Conservation (phyloP, 2,113 vertebrate species). For the Dolichallabes microphthalmus region DNA sequence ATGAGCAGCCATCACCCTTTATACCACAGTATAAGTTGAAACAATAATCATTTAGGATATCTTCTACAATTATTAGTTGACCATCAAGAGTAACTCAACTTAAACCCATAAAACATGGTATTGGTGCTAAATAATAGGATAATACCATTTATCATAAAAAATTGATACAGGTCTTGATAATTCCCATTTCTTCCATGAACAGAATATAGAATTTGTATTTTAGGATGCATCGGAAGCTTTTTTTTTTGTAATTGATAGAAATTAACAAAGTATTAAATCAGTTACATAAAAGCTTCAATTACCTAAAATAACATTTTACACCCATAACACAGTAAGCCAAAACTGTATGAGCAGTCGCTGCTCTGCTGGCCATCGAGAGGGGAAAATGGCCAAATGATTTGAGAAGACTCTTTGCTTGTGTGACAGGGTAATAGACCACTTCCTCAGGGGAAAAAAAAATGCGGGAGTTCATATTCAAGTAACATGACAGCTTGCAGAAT, state of each 20-base stretch:
- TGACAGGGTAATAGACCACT: constrained; percentile 14
- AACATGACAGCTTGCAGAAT: not conserved
- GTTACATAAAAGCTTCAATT: not conserved
- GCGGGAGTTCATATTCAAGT: not conserved
- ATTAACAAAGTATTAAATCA: not conserved
- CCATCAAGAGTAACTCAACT: too few species aligned
- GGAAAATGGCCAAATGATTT: constrained; percentile 7
- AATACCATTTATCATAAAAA: too few species aligned
- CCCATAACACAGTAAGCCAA: not conserved
- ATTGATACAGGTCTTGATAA: not conserved
- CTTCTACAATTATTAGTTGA: too few species aligned
- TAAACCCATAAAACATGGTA: too few species aligned
- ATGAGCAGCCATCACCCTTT: too few species aligned
- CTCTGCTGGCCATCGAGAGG: not conserved
- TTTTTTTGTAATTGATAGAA: not conserved
- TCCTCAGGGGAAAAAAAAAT: not conserved
- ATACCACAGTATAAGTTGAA: too few species aligned
- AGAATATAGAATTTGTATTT: not conserved
- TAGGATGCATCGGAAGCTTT: not conserved
- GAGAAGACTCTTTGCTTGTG: constrained; percentile 7
- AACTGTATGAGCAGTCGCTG: not conserved
- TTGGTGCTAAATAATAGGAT: too few species aligned
- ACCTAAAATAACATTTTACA: not conserved
- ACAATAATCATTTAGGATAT: too few species aligned
- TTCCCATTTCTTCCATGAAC: not conserved